These are phyloP conservation scores for Elachura formosa DNA, from an alignment of 2,113 vertebrate genomes.

Conservation along the genomic window DNA sequence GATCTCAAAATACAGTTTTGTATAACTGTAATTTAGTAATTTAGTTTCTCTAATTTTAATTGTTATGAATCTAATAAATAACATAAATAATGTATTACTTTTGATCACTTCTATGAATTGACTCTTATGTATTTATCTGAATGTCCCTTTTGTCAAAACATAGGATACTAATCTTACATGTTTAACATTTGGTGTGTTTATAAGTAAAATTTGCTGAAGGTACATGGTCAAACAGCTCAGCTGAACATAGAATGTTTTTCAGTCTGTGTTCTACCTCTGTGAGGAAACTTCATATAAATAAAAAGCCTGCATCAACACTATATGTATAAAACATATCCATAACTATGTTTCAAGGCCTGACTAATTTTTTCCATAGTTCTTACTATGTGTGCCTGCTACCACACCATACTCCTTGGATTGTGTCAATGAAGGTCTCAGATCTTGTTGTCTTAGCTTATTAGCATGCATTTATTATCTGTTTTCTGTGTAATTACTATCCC, in stretches of 20 bases:
- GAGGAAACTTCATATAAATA: neutral
- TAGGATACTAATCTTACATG: neutral
- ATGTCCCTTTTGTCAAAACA: neutral
- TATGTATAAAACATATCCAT: conserved; percentile 24
- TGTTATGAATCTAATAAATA: neutral
- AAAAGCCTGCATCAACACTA: neutral
- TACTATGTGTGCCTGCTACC: neutral
- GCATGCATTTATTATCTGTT: conserved; percentile 48
- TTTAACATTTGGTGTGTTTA: neutral
- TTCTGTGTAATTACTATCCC: conserved; percentile 58
- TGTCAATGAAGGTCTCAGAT: neutral
- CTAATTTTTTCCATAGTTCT: neutral
- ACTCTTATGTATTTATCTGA: neutral
- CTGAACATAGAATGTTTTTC: neutral
- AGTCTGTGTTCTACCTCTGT: neutral
- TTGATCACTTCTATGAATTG: neutral
- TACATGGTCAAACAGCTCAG: neutral
- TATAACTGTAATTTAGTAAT: neutral
- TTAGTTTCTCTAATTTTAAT: neutral
- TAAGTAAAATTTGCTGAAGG: neutral
- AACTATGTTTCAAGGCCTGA: conserved; percentile 24
- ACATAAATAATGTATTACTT: neutral
- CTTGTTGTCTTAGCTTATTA: conserved; percentile 59
- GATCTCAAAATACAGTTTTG: accelerated
- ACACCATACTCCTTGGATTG: neutral